Evolutionary conservation across 2,113 vertebrate species (phyloP).

Genomic region (Tringa solitaria): DNA sequence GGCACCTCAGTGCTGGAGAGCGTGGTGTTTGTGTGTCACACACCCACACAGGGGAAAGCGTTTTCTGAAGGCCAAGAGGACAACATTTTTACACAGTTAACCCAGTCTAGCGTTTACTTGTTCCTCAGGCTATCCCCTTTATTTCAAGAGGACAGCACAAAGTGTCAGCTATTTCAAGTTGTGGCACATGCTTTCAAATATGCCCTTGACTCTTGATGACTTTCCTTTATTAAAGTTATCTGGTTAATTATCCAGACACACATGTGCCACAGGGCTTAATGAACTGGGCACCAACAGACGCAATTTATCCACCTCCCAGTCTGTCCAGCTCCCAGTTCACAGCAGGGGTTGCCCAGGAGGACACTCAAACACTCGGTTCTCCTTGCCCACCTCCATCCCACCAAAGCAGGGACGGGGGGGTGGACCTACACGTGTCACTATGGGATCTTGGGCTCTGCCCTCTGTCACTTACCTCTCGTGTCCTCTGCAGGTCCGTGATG

Average conservation of each 20-base stretch:
- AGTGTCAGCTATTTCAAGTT: neutral
- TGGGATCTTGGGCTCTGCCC: neutral
- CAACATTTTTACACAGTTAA: neutral
- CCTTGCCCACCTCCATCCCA: neutral
- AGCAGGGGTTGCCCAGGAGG: neutral
- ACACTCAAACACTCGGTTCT: neutral
- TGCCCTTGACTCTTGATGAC: neutral
- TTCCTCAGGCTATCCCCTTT: conserved; percentile 2
- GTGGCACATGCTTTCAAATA: neutral
- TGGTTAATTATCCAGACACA: neutral
- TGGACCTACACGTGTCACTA: accelerated
- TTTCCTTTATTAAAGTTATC: neutral
- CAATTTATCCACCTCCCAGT: neutral
- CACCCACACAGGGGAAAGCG: neutral
- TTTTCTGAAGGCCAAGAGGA: neutral
- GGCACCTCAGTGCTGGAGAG: neutral
- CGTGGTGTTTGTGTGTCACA: accelerated
- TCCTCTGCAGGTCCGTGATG: conserved; percentile 62
- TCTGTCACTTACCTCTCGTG: conserved; percentile 30
- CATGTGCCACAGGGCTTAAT: neutral
- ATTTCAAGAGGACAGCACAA: neutral
- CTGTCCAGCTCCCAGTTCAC: neutral
- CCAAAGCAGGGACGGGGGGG: accelerated
- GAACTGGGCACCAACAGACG: neutral
- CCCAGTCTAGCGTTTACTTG: neutral